A percentile compares a stretch with the other conserved stretches of the same genome.
Conservation (phyloP, 2,113 vertebrate species). For the Oxygymnocypris stewartii region DNA sequence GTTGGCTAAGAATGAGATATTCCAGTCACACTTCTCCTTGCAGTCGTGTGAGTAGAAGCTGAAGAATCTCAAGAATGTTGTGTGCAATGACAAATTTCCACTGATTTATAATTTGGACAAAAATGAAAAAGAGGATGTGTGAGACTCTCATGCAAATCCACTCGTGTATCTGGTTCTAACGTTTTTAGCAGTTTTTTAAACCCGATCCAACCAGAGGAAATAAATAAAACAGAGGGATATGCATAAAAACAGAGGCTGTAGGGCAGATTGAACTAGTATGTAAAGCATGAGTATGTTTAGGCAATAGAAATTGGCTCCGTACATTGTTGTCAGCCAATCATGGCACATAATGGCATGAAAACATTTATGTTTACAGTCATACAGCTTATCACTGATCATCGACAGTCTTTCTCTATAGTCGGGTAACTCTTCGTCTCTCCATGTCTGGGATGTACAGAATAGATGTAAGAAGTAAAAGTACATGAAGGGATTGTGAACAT, state of each 20-base stretch:
- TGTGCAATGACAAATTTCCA: neutral
- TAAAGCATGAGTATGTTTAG: neutral
- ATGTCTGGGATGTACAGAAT: neutral
- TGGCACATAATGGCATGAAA: neutral
- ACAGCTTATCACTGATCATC: neutral
- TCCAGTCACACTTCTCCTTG: neutral
- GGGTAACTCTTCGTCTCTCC: neutral
- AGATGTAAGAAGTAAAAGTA: neutral
- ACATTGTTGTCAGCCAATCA: neutral
- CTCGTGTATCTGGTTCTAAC: conserved; percentile 8
- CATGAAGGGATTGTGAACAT: neutral
- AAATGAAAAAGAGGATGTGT: conserved; percentile 1
- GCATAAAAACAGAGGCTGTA: neutral
- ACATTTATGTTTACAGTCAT: conserved; percentile 14
- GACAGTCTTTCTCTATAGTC: neutral
- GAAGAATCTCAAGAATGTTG: conserved; percentile 20
- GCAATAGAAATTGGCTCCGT: neutral
- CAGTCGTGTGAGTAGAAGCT: conserved; percentile 19
- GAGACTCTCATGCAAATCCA: neutral
- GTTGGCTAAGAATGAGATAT: neutral
- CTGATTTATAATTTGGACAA: conserved; percentile 1
- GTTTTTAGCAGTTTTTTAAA: conserved; percentile 2
- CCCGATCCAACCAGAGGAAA: neutral
- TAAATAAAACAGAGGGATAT: neutral
- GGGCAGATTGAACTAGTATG: conserved; percentile 28